A percentile compares a stretch with the other conserved stretches of the same genome.
Evolutionary conservation across 92 coral and sea anemone genomes (phyloP).

Genomic region (Palythoa heliodiscus): DNA sequence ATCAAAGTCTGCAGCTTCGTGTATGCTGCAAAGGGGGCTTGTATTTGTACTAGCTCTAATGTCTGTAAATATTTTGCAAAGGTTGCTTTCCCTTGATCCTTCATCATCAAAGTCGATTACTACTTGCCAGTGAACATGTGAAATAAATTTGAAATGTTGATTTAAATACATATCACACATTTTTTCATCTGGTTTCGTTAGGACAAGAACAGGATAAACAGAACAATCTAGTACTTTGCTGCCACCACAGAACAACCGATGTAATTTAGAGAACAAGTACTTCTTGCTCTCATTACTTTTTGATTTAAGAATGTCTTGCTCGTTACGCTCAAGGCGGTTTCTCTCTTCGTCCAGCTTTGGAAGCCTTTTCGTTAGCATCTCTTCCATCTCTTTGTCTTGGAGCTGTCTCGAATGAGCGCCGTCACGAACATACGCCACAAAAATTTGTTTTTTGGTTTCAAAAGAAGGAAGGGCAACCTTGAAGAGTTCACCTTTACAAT

Average conservation of each 20-base stretch:
- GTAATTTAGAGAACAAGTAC: conserved; percentile 31
- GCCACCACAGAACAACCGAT: conserved; percentile 46
- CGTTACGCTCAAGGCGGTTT: conserved; percentile 8
- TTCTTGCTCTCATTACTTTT: conserved; percentile 7
- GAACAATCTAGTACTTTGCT: conserved; percentile 24
- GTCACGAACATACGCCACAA: conserved; percentile 27
- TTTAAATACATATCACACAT: not conserved
- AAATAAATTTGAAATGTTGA: conserved; percentile 14
- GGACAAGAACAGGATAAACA: conserved; percentile 27
- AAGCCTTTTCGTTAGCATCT: conserved; percentile 13
- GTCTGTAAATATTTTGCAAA: conserved; percentile 40
- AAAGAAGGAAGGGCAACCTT: conserved; percentile 27
- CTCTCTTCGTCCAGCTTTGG: conserved; percentile 47
- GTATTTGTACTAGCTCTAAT: not conserved
- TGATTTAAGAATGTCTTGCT: not conserved
- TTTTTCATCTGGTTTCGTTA: conserved; percentile 15
- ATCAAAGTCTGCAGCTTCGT: conserved; percentile 56
- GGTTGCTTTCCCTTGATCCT: conserved; percentile 38
- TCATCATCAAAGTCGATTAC: conserved; percentile 43
- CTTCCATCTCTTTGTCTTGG: conserved; percentile 8
- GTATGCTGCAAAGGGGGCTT: conserved; percentile 37
- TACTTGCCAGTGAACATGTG: conserved; percentile 28
- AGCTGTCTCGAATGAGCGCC: conserved; percentile 47
- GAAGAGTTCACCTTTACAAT: conserved; percentile 41
- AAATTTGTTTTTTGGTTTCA: not conserved